Percentiles rank a stretch among this genome's conserved stretches.
These are phyloP conservation scores for Siniperca obscura DNA, from an alignment of 2,797 vertebrate genomes.

Conservation along the genomic window DNA sequence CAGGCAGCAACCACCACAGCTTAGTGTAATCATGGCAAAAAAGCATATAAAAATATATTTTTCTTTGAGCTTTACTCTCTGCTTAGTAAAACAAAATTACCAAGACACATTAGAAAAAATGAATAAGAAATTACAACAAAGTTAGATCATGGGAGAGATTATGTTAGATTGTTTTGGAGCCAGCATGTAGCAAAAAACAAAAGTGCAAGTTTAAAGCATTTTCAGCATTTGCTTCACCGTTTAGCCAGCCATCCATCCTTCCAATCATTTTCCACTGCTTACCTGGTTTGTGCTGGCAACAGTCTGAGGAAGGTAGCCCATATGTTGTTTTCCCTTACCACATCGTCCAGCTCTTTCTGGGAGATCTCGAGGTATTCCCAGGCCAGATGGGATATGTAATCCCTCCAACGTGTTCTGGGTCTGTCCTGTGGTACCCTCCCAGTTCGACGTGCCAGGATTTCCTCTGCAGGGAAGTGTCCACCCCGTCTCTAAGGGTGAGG, in stretches of 20 bases:
- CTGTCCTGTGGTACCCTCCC: conserved; percentile 1
- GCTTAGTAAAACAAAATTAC: background rate
- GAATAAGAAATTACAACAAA: background rate
- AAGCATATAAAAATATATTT: too few relatives aligned
- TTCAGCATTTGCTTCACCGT: background rate
- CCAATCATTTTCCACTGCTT: background rate
- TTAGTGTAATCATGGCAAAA: background rate
- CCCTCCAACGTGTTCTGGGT: conserved; percentile 4
- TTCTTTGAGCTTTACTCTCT: background rate
- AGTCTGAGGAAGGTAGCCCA: background rate
- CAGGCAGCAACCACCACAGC: background rate
- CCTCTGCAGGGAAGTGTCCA: background rate
- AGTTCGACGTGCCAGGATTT: background rate
- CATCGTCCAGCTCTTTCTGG: background rate
- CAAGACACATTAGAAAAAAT: background rate
- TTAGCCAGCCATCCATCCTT: background rate
- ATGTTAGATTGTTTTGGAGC: background rate
- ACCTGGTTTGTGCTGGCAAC: background rate
- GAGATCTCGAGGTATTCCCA: background rate
- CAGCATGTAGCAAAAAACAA: background rate
- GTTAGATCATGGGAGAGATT: background rate
- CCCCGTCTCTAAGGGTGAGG: background rate
- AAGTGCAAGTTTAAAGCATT: background rate
- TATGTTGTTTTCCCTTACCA: background rate
- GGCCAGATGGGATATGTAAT: conserved; percentile 10